These are phyloP conservation scores for Apis mellifera DNA, from an alignment of 1,140 invertebrate species.

Conservation along the genomic window Amel_HAv3.1 CM009934.2:4672501-4673000, in stretches of 20 bases:
- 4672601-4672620: constrained; percentile 24
- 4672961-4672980: too few species aligned
- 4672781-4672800: neutral
- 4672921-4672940: neutral
- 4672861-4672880: neutral
- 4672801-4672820: neutral
- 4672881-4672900: neutral
- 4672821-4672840: neutral
- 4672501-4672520: constrained; percentile 1
- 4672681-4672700: neutral
- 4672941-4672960: neutral
- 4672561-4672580: constrained; percentile 33
- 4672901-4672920: neutral
- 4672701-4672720: too few species aligned
- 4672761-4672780: neutral
- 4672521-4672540: constrained; percentile 38
- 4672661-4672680: neutral
- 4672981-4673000: too few species aligned
- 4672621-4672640: constrained; percentile 38
- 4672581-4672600: constrained; percentile 43
- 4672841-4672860: too few species aligned
- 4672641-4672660: constrained; percentile 43
- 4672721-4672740: too few species aligned
- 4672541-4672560: constrained; percentile 25
- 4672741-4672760: neutral